phyloP scores from a whole-genome alignment of 2,797 vertebrate species.

The Huso huso region DNA sequence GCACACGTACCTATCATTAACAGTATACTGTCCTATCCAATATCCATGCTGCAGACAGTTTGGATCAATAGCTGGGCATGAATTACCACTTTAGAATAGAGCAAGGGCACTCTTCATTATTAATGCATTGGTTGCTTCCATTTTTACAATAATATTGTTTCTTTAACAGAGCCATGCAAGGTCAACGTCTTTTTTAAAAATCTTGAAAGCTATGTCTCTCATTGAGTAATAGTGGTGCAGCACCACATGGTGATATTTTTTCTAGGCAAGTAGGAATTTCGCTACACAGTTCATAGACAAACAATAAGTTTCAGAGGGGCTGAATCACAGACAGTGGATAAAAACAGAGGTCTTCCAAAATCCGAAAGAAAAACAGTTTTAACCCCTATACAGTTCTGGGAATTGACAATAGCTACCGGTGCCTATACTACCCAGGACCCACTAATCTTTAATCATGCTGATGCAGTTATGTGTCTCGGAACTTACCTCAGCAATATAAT shows the following conservation, averaged over 20 bases:
- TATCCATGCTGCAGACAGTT: constrained; percentile 8
- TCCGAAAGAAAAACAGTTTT: constrained; percentile 6
- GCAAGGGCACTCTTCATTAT: constrained; percentile 8
- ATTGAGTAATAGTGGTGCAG: background rate
- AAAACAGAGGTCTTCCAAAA: background rate
- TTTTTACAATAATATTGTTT: background rate
- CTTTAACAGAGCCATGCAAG: background rate
- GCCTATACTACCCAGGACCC: no score
- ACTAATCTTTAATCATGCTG: no score
- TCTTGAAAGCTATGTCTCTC: constrained; percentile 5
- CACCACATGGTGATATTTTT: background rate
- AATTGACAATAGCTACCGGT: no score
- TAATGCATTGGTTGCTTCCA: constrained; percentile 10
- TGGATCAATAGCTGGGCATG: constrained; percentile 15
- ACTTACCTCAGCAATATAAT: no score
- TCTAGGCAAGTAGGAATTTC: background rate
- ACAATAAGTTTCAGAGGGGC: no score
- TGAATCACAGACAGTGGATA: background rate
- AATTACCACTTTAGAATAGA: constrained; percentile 11
- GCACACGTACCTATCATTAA: constrained; percentile 7
- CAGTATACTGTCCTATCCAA: constrained; percentile 6
- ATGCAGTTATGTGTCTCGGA: no score
- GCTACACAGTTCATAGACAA: background rate
- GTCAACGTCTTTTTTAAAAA: constrained; percentile 6
- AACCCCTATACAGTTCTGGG: background rate